Evolutionary conservation across 2,113 vertebrate genomes (phyloP).

Genomic region (Macquaria australasica): DNA sequence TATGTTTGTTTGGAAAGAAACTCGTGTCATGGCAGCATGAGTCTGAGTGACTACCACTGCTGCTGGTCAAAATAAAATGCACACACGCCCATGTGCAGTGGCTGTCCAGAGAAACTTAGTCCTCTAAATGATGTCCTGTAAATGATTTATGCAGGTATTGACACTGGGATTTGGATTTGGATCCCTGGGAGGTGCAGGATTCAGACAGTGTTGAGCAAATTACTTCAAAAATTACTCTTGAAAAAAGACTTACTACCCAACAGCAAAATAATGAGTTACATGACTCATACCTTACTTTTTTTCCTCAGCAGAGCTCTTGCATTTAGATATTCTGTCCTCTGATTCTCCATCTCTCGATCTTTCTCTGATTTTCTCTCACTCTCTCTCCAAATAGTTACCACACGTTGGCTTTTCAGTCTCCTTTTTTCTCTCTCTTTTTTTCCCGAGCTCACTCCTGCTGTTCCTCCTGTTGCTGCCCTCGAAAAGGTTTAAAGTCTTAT

Average conservation of each 20-base stretch:
- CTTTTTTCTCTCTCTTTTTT: neutral
- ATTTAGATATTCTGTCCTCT: too few relatives aligned
- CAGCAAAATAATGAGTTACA: neutral
- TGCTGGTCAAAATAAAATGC: neutral
- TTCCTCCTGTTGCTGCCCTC: conserved; percentile 7
- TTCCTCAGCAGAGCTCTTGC: neutral
- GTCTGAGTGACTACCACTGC: too few relatives aligned
- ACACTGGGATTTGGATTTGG: neutral
- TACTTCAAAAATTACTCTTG: neutral
- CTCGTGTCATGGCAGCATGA: neutral
- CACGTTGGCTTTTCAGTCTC: neutral
- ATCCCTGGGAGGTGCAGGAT: neutral
- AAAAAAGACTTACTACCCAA: neutral
- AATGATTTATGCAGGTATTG: neutral
- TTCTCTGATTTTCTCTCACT: neutral
- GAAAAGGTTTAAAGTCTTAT: neutral
- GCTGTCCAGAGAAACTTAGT: neutral
- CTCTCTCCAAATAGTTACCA: neutral
- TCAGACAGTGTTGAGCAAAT: neutral
- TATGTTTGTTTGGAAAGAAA: neutral
- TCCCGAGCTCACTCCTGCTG: neutral
- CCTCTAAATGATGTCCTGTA: neutral
- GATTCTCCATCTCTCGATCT: too few relatives aligned
- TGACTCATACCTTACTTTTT: neutral
- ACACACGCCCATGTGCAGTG: neutral